Evolutionary conservation across 2,797 vertebrate genomes (phyloP).

Genomic region (Corythornis leucogaster): DNA sequence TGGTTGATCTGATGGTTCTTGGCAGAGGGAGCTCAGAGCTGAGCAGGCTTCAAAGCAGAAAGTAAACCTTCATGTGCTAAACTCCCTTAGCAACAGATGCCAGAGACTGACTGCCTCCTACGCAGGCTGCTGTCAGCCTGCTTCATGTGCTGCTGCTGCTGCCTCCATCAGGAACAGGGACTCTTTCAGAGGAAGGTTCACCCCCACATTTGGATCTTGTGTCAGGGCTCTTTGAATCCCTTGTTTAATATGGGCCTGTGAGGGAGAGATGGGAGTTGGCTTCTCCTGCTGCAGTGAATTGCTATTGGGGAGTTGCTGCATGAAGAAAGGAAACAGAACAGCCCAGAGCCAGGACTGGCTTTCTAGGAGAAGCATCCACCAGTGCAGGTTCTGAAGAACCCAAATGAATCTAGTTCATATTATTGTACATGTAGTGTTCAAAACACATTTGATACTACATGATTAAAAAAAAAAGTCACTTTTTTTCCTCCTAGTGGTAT

Average conservation of each 20-base stretch:
- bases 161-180: background rate
- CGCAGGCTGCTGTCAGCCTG: background rate
- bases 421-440: background rate
- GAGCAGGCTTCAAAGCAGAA: constrained; percentile 13
- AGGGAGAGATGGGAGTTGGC: background rate
- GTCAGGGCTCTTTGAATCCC: background rate
- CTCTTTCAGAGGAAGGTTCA: background rate
- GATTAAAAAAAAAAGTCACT: background rate
- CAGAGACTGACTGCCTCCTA: constrained; percentile 25
- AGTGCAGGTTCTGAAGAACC: background rate
- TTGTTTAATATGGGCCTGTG: background rate
- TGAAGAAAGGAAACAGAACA: background rate
- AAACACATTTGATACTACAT: background rate
- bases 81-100: constrained; percentile 40
- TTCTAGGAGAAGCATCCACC: background rate
- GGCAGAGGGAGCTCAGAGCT: background rate
- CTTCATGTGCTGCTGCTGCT: background rate
- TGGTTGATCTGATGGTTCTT: constrained; percentile 37
- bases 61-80: constrained; percentile 24
- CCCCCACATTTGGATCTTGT: background rate
- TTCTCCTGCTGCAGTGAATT: background rate
- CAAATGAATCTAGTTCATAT: background rate
- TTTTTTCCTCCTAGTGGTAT: constrained; percentile 87
- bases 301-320: background rate
- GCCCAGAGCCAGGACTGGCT: background rate